Conservation (phyloP, 2,797 vertebrate species). For the Siniperca obscura region DNA sequence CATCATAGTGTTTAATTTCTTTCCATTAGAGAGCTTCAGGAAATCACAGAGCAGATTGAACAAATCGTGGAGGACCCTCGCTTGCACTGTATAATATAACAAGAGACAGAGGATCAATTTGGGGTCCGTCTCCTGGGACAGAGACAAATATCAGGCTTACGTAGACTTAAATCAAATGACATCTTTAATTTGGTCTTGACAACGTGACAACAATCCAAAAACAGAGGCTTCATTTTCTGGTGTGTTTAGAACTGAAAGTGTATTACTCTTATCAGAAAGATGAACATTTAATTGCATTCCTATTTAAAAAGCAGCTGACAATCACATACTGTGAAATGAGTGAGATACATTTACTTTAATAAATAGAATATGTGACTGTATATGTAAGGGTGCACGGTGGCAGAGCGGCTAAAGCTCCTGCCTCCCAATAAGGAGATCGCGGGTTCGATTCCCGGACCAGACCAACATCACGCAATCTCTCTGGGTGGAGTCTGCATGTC, state of each 20-base stretch:
- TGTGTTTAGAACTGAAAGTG: conserved; percentile 21
- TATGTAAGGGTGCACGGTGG: too few relatives aligned
- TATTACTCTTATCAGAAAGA: conserved; percentile 15
- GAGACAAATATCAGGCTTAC: conserved; percentile 79
- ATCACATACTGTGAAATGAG: neutral
- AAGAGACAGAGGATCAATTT: conserved; percentile 69
- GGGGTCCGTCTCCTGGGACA: conserved; percentile 68
- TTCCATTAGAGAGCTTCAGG: conserved; percentile 67
- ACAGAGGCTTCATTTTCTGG: conserved; percentile 30
- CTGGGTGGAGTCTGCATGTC: too few relatives aligned
- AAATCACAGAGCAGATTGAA: conserved; percentile 74
- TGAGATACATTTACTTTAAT: neutral
- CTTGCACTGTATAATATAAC: conserved; percentile 43
- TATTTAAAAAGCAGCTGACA: conserved; percentile 8
- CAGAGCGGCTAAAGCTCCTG: too few relatives aligned
- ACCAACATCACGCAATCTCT: too few relatives aligned
- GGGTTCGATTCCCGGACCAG: too few relatives aligned
- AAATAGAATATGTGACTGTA: conserved; percentile 8
- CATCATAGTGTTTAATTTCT: neutral
- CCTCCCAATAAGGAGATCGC: too few relatives aligned
- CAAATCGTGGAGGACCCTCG: conserved; percentile 38
- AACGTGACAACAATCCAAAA: conserved; percentile 65
- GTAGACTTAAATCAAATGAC: conserved; percentile 73
- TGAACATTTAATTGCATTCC: conserved; percentile 10
- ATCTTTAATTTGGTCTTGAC: conserved; percentile 74